Percentiles rank a stretch among this genome's conserved stretches.
These are phyloP conservation scores for Dyspetes luteomarginatus DNA, from an alignment of 2,888 invertebrate species.

Conservation along the genomic window DNA sequence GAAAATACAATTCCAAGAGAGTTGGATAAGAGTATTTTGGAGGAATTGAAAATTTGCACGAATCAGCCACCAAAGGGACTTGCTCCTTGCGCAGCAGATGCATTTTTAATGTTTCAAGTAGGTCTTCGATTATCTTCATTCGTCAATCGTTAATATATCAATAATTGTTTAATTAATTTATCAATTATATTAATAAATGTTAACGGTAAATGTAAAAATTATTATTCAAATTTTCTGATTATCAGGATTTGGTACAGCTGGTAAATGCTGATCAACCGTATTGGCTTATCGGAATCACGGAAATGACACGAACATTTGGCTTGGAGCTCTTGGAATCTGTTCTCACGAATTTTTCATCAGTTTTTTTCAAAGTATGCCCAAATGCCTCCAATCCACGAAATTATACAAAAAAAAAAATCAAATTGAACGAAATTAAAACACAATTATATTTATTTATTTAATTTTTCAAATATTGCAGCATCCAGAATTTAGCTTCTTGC, in stretches of 20 bases:
- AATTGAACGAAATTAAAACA: slow-evolving; percentile 23
- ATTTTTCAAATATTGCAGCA: slow-evolving; percentile 87
- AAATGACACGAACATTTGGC: slow-evolving; percentile 98
- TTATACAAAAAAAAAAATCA: slow-evolving; percentile 3
- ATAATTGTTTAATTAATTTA: background rate
- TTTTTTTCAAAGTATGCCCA: slow-evolving; percentile 91
- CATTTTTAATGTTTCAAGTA: slow-evolving; percentile 96
- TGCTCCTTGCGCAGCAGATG: slow-evolving; percentile 95
- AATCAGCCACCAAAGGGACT: slow-evolving; percentile 92
- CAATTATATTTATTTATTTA: slow-evolving; percentile 1
- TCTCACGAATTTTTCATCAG: slow-evolving; percentile 92
- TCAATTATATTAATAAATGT: background rate
- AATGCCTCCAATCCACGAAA: slow-evolving; percentile 1
- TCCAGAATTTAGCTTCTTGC: slow-evolving; percentile 95
- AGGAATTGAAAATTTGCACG: slow-evolving; percentile 91
- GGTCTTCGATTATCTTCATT: background rate
- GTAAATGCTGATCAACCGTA: slow-evolving; percentile 98
- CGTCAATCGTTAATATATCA: background rate
- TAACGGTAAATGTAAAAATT: slow-evolving; percentile 13
- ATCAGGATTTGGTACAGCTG: slow-evolving; percentile 96
- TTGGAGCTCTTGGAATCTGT: slow-evolving; percentile 97
- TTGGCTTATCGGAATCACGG: slow-evolving; percentile 97
- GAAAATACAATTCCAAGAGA: slow-evolving; percentile 80
- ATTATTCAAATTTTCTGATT: slow-evolving; percentile 59
- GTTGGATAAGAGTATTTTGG: slow-evolving; percentile 87